phyloP scores from a whole-genome alignment of 2,888 invertebrate genomes.

The Philonicus albiceps region DNA sequence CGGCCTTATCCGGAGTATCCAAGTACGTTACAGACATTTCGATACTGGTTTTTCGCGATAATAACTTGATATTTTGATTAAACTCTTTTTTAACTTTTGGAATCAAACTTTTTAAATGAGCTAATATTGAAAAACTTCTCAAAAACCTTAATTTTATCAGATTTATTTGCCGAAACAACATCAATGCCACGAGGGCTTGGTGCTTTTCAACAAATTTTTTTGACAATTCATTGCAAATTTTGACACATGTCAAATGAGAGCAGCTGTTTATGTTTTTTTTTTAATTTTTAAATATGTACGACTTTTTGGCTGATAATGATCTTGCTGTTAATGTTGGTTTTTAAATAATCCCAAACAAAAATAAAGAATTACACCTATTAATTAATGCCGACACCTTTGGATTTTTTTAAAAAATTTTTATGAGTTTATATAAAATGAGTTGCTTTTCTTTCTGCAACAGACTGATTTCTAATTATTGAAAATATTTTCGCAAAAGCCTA shows the following conservation, averaged over 20 bases:
- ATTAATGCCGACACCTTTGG: neutral
- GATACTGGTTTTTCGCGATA: neutral
- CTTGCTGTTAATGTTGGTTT: too few relatives aligned
- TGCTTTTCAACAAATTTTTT: neutral
- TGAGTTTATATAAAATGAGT: neutral
- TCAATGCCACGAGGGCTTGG: slow-evolving; percentile 25
- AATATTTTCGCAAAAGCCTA: neutral
- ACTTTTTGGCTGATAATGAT: too few relatives aligned
- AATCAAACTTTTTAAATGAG: neutral
- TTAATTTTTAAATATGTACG: neutral
- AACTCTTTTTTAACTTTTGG: neutral
- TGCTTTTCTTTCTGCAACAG: neutral
- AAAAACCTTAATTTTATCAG: neutral
- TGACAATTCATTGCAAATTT: neutral
- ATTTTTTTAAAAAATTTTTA: too few relatives aligned
- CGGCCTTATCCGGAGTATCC: slow-evolving; percentile 73
- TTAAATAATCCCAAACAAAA: too few relatives aligned
- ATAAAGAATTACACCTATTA: neutral
- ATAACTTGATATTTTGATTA: neutral
- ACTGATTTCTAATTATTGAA: neutral
- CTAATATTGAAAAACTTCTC: neutral
- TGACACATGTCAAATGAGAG: neutral
- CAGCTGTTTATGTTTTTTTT: neutral
- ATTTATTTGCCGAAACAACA: neutral
- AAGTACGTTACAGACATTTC: slow-evolving; percentile 55